Evolutionary conservation across 2,888 invertebrate species (phyloP).

Genomic region (Lumbricus terrestris): DNA sequence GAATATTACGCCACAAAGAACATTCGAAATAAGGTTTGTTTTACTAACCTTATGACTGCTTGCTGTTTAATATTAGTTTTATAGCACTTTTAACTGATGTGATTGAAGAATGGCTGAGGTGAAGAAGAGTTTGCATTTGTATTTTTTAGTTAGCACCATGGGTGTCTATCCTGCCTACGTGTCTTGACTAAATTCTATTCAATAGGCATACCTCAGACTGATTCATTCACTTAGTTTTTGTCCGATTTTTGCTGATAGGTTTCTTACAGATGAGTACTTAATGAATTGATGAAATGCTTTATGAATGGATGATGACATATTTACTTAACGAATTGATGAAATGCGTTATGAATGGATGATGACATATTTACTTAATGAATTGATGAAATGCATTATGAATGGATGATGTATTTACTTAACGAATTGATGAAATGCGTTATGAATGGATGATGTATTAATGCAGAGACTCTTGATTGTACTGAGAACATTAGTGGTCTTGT

Average conservation of each 20-base stretch:
- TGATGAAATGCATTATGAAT: too few species aligned
- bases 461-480: too few species aligned
- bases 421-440: too few species aligned
- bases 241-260: neutral
- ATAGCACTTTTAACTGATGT: neutral
- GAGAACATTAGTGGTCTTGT: too few species aligned
- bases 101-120: neutral
- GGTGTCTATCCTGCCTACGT: neutral
- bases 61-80: neutral
- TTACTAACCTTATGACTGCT: neutral
- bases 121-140: neutral
- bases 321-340: neutral
- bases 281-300: too few species aligned
- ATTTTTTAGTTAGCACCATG: neutral
- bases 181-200: neutral
- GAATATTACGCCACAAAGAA: constrained; percentile 59
- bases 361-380: neutral
- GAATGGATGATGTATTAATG: too few species aligned
- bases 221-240: neutral
- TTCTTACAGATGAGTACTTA: neutral
- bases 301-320: too few species aligned
- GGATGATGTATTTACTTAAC: neutral
- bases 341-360: too few species aligned
- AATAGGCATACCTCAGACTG: too few species aligned
- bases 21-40: constrained; percentile 28